Evolutionary conservation across 64 coral and sea anemone genomes (phyloP).

Genomic region (Dendronephthya gigantea): DNA sequence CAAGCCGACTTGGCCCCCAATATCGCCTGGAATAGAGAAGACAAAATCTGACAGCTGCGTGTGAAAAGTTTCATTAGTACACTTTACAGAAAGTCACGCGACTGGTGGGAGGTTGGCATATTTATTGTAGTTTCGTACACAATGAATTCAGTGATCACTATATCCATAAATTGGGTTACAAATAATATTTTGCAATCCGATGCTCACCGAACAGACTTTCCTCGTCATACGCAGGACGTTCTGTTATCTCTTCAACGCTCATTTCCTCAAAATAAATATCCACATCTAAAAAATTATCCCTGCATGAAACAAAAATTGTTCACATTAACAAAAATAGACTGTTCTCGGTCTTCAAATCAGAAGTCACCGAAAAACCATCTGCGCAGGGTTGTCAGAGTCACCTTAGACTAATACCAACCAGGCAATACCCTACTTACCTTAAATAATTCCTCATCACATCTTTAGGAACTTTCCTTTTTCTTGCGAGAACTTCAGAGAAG

Average conservation of each 20-base stretch:
- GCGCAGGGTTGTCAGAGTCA: too few relatives aligned
- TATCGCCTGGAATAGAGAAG: conserved; percentile 52
- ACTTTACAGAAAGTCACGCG: too few relatives aligned
- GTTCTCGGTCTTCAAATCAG: too few relatives aligned
- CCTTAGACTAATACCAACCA: too few relatives aligned
- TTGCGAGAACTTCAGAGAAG: conserved; percentile 87
- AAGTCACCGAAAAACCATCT: too few relatives aligned
- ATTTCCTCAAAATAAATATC: conserved; percentile 99
- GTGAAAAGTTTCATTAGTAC: neutral
- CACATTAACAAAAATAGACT: neutral
- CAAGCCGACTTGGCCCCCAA: conserved; percentile 93
- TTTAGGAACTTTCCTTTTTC: conserved; percentile 79
- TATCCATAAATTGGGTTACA: too few relatives aligned
- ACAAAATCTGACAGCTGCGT: neutral
- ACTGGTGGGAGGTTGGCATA: too few relatives aligned
- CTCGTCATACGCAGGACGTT: conserved; percentile 91
- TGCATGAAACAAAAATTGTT: neutral
- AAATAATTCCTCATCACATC: conserved; percentile 95
- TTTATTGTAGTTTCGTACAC: too few relatives aligned
- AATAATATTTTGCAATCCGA: too few relatives aligned
- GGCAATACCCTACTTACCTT: conserved; percentile 55
- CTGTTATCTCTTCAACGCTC: conserved; percentile 81
- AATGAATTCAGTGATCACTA: too few relatives aligned
- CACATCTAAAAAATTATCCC: conserved; percentile 90
- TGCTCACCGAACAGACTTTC: conserved; percentile 90